Evolutionary conservation across 2,888 invertebrate genomes (phyloP).

Genomic region (Watsonalla binaria): DNA sequence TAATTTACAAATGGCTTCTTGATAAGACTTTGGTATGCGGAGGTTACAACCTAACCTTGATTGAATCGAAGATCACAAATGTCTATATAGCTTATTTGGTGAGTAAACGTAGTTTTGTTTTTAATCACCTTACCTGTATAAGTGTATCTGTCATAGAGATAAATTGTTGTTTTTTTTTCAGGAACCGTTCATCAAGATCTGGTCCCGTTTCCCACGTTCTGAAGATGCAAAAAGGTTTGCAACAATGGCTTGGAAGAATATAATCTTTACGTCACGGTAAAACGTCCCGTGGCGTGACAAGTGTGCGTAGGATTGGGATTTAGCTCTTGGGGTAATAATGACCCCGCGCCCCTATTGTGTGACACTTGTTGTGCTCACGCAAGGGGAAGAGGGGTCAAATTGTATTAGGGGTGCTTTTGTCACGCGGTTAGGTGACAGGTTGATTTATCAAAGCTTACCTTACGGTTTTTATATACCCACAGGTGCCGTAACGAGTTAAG

Average conservation of each 20-base stretch:
- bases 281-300: constrained; percentile 63
- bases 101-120: no score
- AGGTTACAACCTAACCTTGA: not conserved
- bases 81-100: no score
- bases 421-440: not conserved
- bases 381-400: constrained; percentile 17
- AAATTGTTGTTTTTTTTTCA: constrained; percentile 28
- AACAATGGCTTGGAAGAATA: constrained; percentile 35
- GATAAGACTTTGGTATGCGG: not conserved
- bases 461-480: not conserved
- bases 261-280: constrained; percentile 54
- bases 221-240: constrained; percentile 52
- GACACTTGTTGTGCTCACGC: constrained; percentile 47
- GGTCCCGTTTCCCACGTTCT: constrained; percentile 46
- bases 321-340: constrained; percentile 31
- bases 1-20: constrained; percentile 16
- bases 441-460: not conserved
- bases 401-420: constrained; percentile 12
- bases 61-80: not conserved
- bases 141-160: not conserved
- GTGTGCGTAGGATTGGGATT: constrained; percentile 48
- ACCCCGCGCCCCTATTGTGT: constrained; percentile 32
- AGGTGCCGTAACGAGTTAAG: no score
- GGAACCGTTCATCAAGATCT: constrained; percentile 23
- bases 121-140: no score